Evolutionary conservation across 2,797 vertebrate genomes (phyloP).

Genomic region (Oophaga sylvatica): DNA sequence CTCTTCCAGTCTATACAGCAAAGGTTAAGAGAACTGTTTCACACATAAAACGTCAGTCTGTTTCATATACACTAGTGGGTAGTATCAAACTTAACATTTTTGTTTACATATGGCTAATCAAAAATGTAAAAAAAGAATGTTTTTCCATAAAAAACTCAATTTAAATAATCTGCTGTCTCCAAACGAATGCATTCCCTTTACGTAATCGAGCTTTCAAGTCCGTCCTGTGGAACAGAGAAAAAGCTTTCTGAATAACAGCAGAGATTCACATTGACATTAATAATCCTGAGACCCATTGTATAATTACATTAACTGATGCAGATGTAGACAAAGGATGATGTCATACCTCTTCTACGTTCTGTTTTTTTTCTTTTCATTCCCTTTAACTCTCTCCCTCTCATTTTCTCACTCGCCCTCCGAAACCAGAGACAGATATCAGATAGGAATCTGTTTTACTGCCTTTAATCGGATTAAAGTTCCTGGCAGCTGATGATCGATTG

Average conservation of each 20-base stretch:
- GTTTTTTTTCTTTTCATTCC: background rate
- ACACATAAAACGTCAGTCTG: background rate
- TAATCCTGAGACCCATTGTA: constrained; percentile 74
- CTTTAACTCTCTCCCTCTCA: constrained; percentile 10
- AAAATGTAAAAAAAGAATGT: background rate
- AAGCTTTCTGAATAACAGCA: constrained; percentile 82
- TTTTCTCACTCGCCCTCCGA: constrained; percentile 69
- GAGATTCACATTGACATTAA: constrained; percentile 83
- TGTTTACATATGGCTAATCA: background rate
- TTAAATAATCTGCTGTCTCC: background rate
- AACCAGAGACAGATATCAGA: constrained; percentile 79
- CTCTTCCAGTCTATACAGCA: background rate
- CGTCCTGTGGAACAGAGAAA: constrained; percentile 76
- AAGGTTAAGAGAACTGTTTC: background rate
- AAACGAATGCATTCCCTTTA: constrained; percentile 67
- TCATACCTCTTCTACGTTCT: constrained; percentile 71
- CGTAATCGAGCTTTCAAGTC: constrained; percentile 78
- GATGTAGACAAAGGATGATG: constrained; percentile 78
- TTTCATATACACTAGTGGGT: background rate
- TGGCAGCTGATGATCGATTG: constrained; percentile 71
- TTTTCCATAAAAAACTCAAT: background rate
- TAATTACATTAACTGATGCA: constrained; percentile 83
- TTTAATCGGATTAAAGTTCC: constrained; percentile 78
- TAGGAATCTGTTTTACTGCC: constrained; percentile 78
- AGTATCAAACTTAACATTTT: background rate